phyloP scores from a whole-genome alignment of 2,797 vertebrate species.

The Trachurus trachurus region DNA sequence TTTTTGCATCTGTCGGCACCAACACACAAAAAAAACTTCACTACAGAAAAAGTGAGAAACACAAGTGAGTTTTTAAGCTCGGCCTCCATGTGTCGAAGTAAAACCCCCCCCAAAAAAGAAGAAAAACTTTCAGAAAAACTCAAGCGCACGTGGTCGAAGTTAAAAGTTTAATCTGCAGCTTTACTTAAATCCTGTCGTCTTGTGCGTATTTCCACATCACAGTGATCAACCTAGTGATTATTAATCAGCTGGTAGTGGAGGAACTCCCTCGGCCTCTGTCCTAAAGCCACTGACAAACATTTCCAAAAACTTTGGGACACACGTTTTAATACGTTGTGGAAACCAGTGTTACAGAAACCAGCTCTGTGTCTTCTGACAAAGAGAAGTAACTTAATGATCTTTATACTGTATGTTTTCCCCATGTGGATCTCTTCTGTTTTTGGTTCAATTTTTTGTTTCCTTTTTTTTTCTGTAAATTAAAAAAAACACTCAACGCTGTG shows the following conservation, averaged over 20 bases:
- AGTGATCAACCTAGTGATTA: not conserved
- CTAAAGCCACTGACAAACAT: not conserved
- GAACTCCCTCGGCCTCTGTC: not conserved
- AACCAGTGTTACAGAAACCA: not conserved
- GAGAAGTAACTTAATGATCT: too few relatives aligned
- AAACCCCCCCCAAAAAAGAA: not conserved
- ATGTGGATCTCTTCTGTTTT: not conserved
- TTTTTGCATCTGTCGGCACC: not conserved
- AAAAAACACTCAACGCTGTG: too few relatives aligned
- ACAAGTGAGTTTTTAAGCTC: not conserved
- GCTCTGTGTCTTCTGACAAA: not conserved
- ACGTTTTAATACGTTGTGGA: not conserved
- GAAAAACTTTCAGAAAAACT: too few relatives aligned
- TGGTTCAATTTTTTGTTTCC: too few relatives aligned
- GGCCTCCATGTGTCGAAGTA: not conserved
- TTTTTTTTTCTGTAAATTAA: too few relatives aligned
- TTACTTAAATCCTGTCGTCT: not conserved
- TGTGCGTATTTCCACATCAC: not conserved
- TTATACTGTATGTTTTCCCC: too few relatives aligned
- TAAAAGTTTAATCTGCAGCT: not conserved
- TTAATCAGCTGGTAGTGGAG: not conserved
- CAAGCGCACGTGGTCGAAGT: not conserved
- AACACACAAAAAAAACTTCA: not conserved
- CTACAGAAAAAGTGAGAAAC: not conserved
- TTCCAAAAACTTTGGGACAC: not conserved